These are phyloP conservation scores for Phalangium opilio DNA, from an alignment of 2,888 invertebrate genomes.

Conservation along the genomic window DNA sequence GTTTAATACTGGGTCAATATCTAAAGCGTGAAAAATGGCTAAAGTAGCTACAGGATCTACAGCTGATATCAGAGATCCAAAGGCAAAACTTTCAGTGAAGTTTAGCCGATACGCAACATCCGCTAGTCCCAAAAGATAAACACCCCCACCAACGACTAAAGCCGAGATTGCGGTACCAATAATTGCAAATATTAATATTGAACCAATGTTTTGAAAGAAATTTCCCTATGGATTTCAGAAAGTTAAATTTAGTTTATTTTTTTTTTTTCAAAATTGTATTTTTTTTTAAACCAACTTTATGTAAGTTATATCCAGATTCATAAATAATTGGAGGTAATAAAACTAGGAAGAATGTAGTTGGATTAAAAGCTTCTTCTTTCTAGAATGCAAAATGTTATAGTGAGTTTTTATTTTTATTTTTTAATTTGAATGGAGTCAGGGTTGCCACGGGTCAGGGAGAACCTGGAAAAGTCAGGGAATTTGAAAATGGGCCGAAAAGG, in stretches of 20 bases:
- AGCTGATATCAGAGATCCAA: slow-evolving; percentile 93
- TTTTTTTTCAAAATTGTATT: no score
- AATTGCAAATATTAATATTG: slow-evolving; percentile 93
- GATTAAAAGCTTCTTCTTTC: slow-evolving; percentile 94
- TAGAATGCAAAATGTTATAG: slow-evolving; percentile 30
- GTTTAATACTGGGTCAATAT: slow-evolving; percentile 92
- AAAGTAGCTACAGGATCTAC: slow-evolving; percentile 98
- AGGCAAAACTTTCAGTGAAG: slow-evolving; percentile 95
- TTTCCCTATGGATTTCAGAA: slow-evolving; percentile 34
- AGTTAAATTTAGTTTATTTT: no score
- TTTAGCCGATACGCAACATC: slow-evolving; percentile 66
- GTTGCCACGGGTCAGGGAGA: no score
- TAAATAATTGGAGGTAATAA: slow-evolving; percentile 96
- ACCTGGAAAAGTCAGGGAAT: no score
- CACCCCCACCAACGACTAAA: slow-evolving; percentile 86
- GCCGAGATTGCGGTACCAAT: slow-evolving; percentile 95
- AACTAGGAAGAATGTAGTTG: slow-evolving; percentile 93
- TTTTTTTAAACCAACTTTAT: slow-evolving; percentile 77
- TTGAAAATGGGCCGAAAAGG: no score
- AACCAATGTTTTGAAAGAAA: slow-evolving; percentile 86
- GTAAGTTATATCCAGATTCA: slow-evolving; percentile 96
- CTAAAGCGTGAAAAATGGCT: slow-evolving; percentile 93
- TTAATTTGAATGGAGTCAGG: no score
- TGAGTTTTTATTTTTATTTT: background rate
- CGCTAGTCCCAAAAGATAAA: slow-evolving; percentile 75